These are phyloP conservation scores for Pachypanchax playfairii DNA, from an alignment of 2,113 vertebrate genomes.

Conservation along the genomic window DNA sequence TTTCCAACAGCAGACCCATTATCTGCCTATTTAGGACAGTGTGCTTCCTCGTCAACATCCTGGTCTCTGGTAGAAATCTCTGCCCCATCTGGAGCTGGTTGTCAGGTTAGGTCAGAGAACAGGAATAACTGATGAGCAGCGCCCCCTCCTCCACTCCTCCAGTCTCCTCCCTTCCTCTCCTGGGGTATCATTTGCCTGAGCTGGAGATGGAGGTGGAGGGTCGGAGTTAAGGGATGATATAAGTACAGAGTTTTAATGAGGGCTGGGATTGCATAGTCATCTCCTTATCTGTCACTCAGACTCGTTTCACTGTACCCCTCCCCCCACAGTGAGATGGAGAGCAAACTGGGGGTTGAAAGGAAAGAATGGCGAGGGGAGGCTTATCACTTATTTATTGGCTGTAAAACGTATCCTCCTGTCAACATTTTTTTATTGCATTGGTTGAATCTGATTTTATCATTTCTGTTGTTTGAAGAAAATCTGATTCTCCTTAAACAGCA, in stretches of 20 bases:
- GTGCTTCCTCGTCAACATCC: slow-evolving; percentile 66
- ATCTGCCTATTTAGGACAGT: slow-evolving; percentile 59
- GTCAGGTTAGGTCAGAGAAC: slow-evolving; percentile 69
- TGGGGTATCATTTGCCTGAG: slow-evolving; percentile 61
- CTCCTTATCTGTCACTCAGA: slow-evolving; percentile 75
- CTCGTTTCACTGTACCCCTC: slow-evolving; percentile 44
- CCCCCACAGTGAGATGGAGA: slow-evolving; percentile 27
- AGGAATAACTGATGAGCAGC: slow-evolving; percentile 68
- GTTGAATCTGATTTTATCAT: neutral
- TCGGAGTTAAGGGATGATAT: slow-evolving; percentile 48
- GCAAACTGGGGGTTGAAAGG: slow-evolving; percentile 22
- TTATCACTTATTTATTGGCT: slow-evolving; percentile 66
- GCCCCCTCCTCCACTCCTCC: slow-evolving; percentile 38
- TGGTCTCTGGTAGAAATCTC: slow-evolving; percentile 53
- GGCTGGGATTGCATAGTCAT: slow-evolving; percentile 62
- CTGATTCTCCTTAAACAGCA: slow-evolving; percentile 14
- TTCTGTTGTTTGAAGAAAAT: slow-evolving; percentile 5
- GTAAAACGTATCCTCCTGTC: slow-evolving; percentile 36
- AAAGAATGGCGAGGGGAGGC: slow-evolving; percentile 16
- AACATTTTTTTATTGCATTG: slow-evolving; percentile 1
- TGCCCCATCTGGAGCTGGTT: slow-evolving; percentile 58
- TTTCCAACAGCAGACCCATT: slow-evolving; percentile 44
- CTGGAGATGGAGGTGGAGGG: slow-evolving; percentile 39
- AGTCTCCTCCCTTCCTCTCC: slow-evolving; percentile 43
- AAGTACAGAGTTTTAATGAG: slow-evolving; percentile 71